Base-by-base conservation (phyloP, 2,888 invertebrate species). In the Hemistola chrysoprasaria region DNA sequence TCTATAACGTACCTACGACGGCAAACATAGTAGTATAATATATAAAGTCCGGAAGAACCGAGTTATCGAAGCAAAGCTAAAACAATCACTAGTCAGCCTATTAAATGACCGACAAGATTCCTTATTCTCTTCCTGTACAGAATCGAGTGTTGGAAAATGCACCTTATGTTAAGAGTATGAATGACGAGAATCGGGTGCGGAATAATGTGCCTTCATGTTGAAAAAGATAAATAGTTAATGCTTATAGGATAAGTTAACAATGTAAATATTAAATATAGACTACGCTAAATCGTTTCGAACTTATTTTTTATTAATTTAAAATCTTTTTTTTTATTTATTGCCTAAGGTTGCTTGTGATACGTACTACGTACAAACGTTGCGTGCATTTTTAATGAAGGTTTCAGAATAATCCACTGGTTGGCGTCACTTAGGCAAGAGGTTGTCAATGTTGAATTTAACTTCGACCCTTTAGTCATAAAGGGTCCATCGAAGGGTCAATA, bases 191-290 rank as follows among this genome's bases (percentile, higher is more conserved):
- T 74, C 77, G 83, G 88, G 88, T 87, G 89, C 87, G 88, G 77
- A 86, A 89, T 71, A 64, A 86, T 88, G 90, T 90, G 90, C 90
- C 89, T 90, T 90, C 81, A 84, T 86, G 86, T 85, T 84, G 76
- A 86, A 83, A 83, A 76, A 77, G 69, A 66, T 67, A 78, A 86
- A 86, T 87, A 86, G 85, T 86, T 87, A 81, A 87, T 84, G 87
- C 87, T 88, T 88, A 80, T 83, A 84, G 78, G 56, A 62, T 85
- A 87, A 84, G 81, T 72, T 76, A 79, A 82, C 76, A 71, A 61
- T 87, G 87, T 86, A 88, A 68, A 86, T 88, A 87, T 88, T 88
- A 87, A 82, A 73, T 59, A 47, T 78, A 78, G 16, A 16, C 2
- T 16, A 76, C 63, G 72, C 74, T 71, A 78, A 16, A 40, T 40